Evolutionary conservation across 2,888 invertebrate genomes (phyloP).

Genomic region (Gastracanthus pulcherrimus): DNA sequence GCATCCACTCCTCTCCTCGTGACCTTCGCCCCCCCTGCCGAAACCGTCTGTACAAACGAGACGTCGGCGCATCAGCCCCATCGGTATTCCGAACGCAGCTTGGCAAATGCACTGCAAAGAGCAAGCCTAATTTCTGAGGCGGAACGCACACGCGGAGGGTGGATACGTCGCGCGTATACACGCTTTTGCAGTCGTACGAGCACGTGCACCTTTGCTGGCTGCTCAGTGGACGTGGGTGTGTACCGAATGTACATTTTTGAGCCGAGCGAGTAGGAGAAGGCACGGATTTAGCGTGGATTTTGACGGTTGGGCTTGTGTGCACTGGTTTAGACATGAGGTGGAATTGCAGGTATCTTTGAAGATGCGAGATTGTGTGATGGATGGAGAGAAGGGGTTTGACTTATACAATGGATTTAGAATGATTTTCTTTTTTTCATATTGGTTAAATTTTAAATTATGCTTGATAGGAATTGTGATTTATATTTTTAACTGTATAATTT

Average conservation of each 20-base stretch:
- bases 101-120: conserved; percentile 49
- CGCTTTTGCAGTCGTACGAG: not conserved
- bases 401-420: too few relatives aligned
- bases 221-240: not conserved
- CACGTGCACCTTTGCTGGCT: not conserved
- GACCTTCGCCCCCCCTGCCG: not conserved
- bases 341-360: too few relatives aligned
- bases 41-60: not conserved
- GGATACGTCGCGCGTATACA: not conserved
- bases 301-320: not conserved
- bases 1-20: not conserved
- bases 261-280: too few relatives aligned
- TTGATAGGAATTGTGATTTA: too few relatives aligned
- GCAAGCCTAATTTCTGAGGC: conserved; percentile 57
- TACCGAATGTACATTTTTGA: not conserved
- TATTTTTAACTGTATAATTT: too few relatives aligned
- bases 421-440: too few relatives aligned
- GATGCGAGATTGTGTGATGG: too few relatives aligned
- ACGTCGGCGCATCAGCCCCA: not conserved
- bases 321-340: not conserved
- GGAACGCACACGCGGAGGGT: conserved; percentile 14
- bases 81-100: not conserved
- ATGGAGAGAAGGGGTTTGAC: too few relatives aligned
- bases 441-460: too few relatives aligned
- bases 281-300: not conserved